Percentiles rank a stretch among this genome's conserved stretches.
These are phyloP conservation scores for Ianthella basta DNA, from an alignment of 37 sponge, comb jelly and placozoan genomes.

Conservation along the genomic window DNA sequence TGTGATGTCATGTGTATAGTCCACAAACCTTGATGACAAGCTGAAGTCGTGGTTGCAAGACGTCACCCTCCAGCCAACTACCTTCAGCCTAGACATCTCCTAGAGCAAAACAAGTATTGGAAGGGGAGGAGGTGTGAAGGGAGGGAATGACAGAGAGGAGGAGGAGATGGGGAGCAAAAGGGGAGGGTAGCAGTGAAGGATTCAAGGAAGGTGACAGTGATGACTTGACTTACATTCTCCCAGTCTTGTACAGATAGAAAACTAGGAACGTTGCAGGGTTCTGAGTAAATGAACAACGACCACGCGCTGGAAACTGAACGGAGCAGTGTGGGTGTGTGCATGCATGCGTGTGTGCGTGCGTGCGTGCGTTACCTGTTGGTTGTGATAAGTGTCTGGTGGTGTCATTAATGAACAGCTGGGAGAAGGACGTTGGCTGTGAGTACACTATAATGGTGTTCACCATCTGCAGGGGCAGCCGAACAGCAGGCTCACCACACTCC, in stretches of 20 bases:
- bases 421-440: constrained; percentile 51
- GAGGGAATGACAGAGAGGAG: too few relatives aligned
- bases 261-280: background rate
- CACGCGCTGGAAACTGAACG: constrained; percentile 30
- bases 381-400: background rate
- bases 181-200: too few relatives aligned
- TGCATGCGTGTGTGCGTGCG: constrained; percentile 38
- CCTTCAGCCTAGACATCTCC: constrained; percentile 4
- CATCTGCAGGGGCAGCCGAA: constrained; percentile 36
- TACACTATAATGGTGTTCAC: constrained; percentile 63
- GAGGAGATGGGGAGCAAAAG: too few relatives aligned
- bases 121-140: background rate
- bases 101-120: background rate
- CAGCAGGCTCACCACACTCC: background rate
- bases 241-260: constrained; percentile 16
- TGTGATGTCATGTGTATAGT: background rate
- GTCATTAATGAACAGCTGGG: constrained; percentile 22
- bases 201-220: too few relatives aligned
- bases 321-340: constrained; percentile 10
- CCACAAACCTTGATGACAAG: constrained; percentile 3
- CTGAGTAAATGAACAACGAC: constrained; percentile 36
- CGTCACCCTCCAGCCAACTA: constrained; percentile 1
- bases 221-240: constrained; percentile 39
- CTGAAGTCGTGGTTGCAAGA: constrained; percentile 17
- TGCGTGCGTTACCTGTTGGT: background rate